A percentile compares a stretch with the other conserved stretches of the same genome.
phyloP scores from a whole-genome alignment of 1,140 invertebrate genomes.

The Bombus fervidus region DNA sequence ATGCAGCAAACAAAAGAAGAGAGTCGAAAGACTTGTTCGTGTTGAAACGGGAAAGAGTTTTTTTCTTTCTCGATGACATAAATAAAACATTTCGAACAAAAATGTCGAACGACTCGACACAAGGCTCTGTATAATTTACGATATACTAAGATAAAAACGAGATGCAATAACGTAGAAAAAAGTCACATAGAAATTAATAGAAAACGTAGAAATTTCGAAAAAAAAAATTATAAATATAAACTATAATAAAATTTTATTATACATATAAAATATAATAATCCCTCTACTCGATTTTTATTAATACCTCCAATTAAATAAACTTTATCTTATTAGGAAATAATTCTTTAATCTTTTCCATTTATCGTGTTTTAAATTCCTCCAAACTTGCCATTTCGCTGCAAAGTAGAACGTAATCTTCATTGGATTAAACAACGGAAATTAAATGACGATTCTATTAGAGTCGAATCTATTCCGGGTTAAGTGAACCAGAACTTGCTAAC shows the following conservation, averaged over 20 bases:
- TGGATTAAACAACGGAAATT: background rate
- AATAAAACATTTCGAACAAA: conserved; percentile 15
- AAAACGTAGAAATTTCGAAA: background rate
- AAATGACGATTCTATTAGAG: conserved; percentile 7
- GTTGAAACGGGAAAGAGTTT: background rate
- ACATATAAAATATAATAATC: too few species aligned
- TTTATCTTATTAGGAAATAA: background rate
- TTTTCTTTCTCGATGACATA: conserved; percentile 1
- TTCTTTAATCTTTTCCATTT: background rate
- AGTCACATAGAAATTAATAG: background rate
- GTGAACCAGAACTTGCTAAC: background rate
- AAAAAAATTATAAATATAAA: too few species aligned
- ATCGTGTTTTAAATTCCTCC: background rate
- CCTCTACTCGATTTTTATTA: background rate
- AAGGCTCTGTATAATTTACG: background rate
- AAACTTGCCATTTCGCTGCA: background rate
- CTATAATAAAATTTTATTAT: too few species aligned
- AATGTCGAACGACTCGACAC: background rate
- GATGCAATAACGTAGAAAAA: background rate
- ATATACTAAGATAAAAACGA: background rate
- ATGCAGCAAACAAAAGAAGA: conserved; percentile 10
- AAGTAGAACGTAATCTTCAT: background rate
- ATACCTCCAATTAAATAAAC: background rate
- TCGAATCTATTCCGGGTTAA: conserved; percentile 24
- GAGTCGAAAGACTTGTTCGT: background rate